Conservation (phyloP, 1,140 invertebrate genomes). For the Caenorhabditis latens region DNA sequence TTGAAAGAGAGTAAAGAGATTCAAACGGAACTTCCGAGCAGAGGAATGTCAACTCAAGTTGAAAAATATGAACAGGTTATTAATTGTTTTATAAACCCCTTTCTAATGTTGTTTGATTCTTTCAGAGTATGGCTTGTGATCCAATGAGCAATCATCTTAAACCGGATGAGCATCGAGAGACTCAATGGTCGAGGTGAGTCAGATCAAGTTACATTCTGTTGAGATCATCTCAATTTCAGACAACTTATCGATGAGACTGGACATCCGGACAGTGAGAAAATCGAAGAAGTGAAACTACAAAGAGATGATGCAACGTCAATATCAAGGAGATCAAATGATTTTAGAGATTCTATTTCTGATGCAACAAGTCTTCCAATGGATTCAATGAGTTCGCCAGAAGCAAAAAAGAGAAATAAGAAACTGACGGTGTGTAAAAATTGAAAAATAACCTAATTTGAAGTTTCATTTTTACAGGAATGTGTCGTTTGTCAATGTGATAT, state of each 20-base stretch:
- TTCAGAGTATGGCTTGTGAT: constrained; percentile 63
- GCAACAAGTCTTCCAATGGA: constrained; percentile 76
- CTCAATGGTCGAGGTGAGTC: constrained; percentile 57
- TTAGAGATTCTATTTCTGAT: constrained; percentile 73
- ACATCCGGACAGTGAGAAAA: neutral
- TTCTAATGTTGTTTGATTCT: neutral
- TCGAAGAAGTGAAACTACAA: constrained; percentile 10
- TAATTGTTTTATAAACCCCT: neutral
- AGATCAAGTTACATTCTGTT: neutral
- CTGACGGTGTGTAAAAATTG: neutral
- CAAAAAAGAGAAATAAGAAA: neutral
- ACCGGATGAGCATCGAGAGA: constrained; percentile 36
- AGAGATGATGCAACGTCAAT: constrained; percentile 20
- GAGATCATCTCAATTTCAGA: neutral
- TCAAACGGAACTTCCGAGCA: constrained; percentile 70
- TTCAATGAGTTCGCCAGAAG: constrained; percentile 47
- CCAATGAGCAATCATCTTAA: constrained; percentile 56
- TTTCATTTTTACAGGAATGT: constrained; percentile 39
- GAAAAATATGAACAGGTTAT: constrained; percentile 43
- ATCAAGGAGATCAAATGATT: constrained; percentile 42
- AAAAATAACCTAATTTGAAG: neutral
- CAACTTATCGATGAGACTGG: constrained; percentile 29
- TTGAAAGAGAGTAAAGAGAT: constrained; percentile 68
- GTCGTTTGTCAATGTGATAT: constrained; percentile 34
- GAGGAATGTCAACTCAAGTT: constrained; percentile 21